Percentiles rank a stretch among this genome's conserved stretches.
Evolutionary conservation across 2,113 vertebrate species (phyloP).

Genomic region (Periophthalmodon schlosseri): DNA sequence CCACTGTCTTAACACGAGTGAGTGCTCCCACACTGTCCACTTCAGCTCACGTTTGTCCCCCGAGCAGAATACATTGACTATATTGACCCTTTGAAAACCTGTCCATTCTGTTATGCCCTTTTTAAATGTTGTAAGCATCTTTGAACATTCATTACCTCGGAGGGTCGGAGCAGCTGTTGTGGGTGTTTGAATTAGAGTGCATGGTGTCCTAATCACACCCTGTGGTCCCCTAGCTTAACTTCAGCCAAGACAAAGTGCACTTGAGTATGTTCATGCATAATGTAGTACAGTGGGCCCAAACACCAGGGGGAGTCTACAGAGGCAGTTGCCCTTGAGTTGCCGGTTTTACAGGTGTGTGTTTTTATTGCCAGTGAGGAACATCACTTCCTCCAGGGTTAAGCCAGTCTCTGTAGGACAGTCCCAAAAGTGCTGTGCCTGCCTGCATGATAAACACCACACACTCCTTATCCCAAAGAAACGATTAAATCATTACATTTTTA

Average conservation of each 20-base stretch:
- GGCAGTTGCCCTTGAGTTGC: slow-evolving; percentile 58
- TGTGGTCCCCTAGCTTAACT: slow-evolving; percentile 55
- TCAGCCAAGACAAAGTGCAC: slow-evolving; percentile 64
- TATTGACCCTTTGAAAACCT: slow-evolving; percentile 13
- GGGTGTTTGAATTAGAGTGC: slow-evolving; percentile 66
- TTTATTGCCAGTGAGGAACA: slow-evolving; percentile 20
- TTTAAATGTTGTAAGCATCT: slow-evolving; percentile 55
- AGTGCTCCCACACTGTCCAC: slow-evolving; percentile 8
- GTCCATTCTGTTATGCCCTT: slow-evolving; percentile 38
- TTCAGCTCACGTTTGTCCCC: slow-evolving; percentile 10
- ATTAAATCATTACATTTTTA: slow-evolving; percentile 49
- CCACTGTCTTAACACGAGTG: background rate
- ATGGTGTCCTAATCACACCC: slow-evolving; percentile 66
- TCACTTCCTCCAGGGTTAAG: slow-evolving; percentile 24
- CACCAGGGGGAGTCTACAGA: slow-evolving; percentile 20
- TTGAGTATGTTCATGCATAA: slow-evolving; percentile 64
- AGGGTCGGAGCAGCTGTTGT: slow-evolving; percentile 61
- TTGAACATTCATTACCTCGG: slow-evolving; percentile 49
- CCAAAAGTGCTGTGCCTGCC: slow-evolving; percentile 18
- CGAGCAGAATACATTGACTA: slow-evolving; percentile 9
- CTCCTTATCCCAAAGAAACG: slow-evolving; percentile 37
- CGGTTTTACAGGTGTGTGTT: slow-evolving; percentile 53
- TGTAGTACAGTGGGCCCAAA: slow-evolving; percentile 45
- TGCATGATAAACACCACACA: slow-evolving; percentile 50
- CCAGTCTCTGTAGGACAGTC: slow-evolving; percentile 6